These are phyloP conservation scores for Pedetes capensis DNA, from an alignment of 2,113 vertebrate species.

Conservation along the genomic window DNA sequence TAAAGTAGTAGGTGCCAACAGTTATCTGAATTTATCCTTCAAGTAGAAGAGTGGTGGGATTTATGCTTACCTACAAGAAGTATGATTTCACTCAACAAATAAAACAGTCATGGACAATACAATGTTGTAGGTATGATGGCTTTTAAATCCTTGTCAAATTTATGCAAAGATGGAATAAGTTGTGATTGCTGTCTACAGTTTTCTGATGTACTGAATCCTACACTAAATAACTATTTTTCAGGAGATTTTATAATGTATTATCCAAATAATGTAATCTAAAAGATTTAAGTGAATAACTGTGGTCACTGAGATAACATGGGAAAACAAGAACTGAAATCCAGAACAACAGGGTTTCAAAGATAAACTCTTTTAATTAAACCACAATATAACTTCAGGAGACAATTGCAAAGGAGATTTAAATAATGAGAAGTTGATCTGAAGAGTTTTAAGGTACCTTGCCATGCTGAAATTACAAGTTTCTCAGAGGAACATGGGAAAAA, in stretches of 20 bases:
- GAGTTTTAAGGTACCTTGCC: neutral
- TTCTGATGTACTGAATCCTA: neutral
- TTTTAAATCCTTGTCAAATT: neutral
- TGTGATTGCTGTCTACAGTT: neutral
- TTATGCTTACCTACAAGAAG: neutral
- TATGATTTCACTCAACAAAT: neutral
- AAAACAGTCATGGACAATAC: neutral
- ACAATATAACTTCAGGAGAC: neutral
- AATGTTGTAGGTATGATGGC: neutral
- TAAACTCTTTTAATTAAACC: neutral
- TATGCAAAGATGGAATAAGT: neutral
- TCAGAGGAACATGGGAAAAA: neutral
- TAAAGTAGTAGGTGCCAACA: neutral
- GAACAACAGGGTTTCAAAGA: neutral
- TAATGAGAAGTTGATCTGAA: neutral
- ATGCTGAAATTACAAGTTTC: neutral
- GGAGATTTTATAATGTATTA: conserved; percentile 22
- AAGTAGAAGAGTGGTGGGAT: neutral
- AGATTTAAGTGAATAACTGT: neutral
- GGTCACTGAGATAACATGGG: neutral
- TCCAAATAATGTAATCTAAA: neutral
- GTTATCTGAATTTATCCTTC: neutral
- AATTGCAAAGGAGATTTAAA: neutral
- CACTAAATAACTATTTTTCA: neutral
- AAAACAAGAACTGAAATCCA: conserved; percentile 8